These are phyloP conservation scores for Scaptodrosophila latifasciaeformis DNA, from an alignment of 2,888 invertebrate species.

Conservation along the genomic window DNA sequence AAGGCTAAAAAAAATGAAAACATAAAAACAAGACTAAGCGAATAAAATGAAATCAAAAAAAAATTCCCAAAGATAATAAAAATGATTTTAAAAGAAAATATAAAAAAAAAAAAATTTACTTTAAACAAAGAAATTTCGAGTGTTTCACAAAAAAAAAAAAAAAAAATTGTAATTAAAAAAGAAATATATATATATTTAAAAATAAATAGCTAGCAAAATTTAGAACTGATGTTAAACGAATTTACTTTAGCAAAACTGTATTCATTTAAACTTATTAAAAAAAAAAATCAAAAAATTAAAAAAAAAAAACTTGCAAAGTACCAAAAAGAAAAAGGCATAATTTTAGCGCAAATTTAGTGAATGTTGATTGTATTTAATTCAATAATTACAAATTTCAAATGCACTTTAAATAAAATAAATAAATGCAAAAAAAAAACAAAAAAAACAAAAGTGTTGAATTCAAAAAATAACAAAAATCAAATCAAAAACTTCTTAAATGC, in stretches of 20 bases:
- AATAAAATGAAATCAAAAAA: not conserved
- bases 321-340: slow-evolving; percentile 31
- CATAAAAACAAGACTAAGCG: not conserved
- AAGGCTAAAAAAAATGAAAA: slow-evolving; percentile 5
- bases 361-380: slow-evolving; percentile 63
- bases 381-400: slow-evolving; percentile 43
- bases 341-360: slow-evolving; percentile 62
- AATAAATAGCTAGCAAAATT: slow-evolving; percentile 44
- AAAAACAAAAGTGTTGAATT: slow-evolving; percentile 31
- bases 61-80: slow-evolving; percentile 6
- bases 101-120: slow-evolving; percentile 10
- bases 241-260: slow-evolving; percentile 72
- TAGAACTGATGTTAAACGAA: slow-evolving; percentile 73
- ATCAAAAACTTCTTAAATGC: not conserved
- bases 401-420: slow-evolving; percentile 59
- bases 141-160: slow-evolving; percentile 39
- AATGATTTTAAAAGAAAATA: not conserved
- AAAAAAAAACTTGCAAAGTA: slow-evolving; percentile 14
- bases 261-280: slow-evolving; percentile 43
- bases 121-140: slow-evolving; percentile 28
- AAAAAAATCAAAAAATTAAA: slow-evolving; percentile 12
- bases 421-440: slow-evolving; percentile 63
- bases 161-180: slow-evolving; percentile 12
- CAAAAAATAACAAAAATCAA: slow-evolving; percentile 18
- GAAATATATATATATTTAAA: slow-evolving; percentile 16